Percentiles rank a stretch among this genome's conserved stretches.
Conservation (phyloP, 1,140 invertebrate species). For the Penaeus indicus region DNA sequence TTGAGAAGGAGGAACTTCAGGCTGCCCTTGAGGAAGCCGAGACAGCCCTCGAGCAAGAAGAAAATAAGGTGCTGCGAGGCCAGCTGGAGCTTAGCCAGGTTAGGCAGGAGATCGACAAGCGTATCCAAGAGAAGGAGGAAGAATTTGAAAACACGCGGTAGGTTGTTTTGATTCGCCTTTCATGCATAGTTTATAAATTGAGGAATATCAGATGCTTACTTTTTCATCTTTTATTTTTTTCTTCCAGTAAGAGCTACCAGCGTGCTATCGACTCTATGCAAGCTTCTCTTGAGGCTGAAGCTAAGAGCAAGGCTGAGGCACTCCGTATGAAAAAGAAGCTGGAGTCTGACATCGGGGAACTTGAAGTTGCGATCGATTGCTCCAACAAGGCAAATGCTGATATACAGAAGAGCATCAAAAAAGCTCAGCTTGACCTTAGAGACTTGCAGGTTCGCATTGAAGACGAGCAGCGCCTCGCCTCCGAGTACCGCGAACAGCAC, state of each 20-base stretch:
- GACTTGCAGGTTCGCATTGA: slow-evolving; percentile 76
- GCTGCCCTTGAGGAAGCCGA: too few species aligned
- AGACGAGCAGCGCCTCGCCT: slow-evolving; percentile 70
- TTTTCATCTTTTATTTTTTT: too few species aligned
- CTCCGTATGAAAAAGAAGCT: slow-evolving; percentile 60
- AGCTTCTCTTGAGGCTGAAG: too few species aligned
- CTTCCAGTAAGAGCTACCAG: too few species aligned
- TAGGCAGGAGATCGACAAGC: slow-evolving; percentile 65
- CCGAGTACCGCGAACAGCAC: slow-evolving; percentile 71
- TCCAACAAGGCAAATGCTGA: slow-evolving; percentile 76
- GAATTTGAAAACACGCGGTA: too few species aligned
- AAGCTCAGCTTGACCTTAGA: slow-evolving; percentile 74
- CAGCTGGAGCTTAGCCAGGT: slow-evolving; percentile 75
- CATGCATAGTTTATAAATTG: too few species aligned
- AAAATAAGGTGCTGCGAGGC: slow-evolving; percentile 71
- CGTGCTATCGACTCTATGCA: too few species aligned
- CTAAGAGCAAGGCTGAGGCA: too few species aligned
- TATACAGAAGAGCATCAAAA: slow-evolving; percentile 77
- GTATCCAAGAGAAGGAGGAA: too few species aligned
- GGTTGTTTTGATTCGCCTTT: too few species aligned
- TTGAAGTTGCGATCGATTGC: slow-evolving; percentile 73
- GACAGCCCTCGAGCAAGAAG: slow-evolving; percentile 64
- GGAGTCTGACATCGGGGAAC: slow-evolving; percentile 76
- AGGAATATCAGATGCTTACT: too few species aligned
- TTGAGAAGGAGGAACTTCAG: too few species aligned